Conservation (phyloP, 2,113 vertebrate species). For the Empidonax traillii region DNA sequence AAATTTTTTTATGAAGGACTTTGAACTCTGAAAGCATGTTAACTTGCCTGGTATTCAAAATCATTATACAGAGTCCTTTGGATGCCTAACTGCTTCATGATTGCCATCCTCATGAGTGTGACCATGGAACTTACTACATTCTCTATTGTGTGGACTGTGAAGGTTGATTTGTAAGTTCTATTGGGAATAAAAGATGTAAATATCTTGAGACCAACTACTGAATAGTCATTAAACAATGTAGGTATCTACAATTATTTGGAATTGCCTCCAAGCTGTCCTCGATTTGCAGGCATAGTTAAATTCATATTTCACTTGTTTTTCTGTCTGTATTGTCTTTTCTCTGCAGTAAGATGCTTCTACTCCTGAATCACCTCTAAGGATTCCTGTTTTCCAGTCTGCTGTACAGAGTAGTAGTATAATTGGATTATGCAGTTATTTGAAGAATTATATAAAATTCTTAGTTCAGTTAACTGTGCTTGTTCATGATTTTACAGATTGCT, state of each 20-base stretch:
- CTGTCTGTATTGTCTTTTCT: not conserved
- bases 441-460: not conserved
- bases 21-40: not conserved
- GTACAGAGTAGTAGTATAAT: not conserved
- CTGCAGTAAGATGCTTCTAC: not conserved
- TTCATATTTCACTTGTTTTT: not conserved
- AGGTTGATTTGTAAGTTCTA: not conserved
- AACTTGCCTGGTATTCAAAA: not conserved
- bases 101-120: not conserved
- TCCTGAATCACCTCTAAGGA: not conserved
- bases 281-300: not conserved
- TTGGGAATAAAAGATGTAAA: not conserved
- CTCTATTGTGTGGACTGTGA: not conserved
- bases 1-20: not conserved
- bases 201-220: not conserved
- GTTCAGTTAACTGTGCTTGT: not conserved
- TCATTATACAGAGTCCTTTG: not conserved
- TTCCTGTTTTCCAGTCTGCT: not conserved
- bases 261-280: not conserved
- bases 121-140: not conserved
- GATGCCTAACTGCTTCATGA: not conserved
- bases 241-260: not conserved
- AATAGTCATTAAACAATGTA: not conserved
- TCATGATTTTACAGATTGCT: not conserved
- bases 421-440: not conserved